Base-by-base conservation (phyloP, 2,797 vertebrate genomes). In the Propithecus deckenii region DNA sequence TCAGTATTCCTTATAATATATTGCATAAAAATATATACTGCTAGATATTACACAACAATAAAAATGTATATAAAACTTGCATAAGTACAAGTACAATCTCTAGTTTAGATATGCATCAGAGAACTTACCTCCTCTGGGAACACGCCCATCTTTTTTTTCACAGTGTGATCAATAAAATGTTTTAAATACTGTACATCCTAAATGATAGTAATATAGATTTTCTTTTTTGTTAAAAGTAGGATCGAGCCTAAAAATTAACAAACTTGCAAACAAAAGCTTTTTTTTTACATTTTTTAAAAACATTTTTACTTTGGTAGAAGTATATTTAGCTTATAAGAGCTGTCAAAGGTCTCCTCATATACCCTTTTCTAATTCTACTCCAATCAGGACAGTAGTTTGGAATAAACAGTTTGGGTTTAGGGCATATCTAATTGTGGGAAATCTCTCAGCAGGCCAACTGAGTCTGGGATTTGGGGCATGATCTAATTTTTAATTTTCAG, bases 401-500 rank as follows among this genome's bases (percentile, higher is more conserved):
- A 75, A 80, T 74, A 63, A 81, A 78, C 14, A 43, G 5, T 57
- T 89, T 14, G 48, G 30, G 30, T 57, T 94, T 85, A 61, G 55
- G n/a, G 30, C 11, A 18, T 50, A 91, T 25, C 38, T 79, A 86
- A 83, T 9, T 17, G 6, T 69, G 30, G 52, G 46, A 76, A 65
- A 15, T 76, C 65, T 95, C 59, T 59, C 76, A 28, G 32, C 0
- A 15, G 78, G 11, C 23, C 20, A 74, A 12, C 25, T 10, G 4
- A 86, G n/a, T 61, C 55, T 86, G 81, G 63, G 65, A 85, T 35
- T 71, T 85, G 30, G 48, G 23, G 13, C 15, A 50, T 7, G 57
- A 5, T 61, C 72, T 85, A 76, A 86, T 50, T 97, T 96, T 96
- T 91, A 78, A 91, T 95, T 98, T 95, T 74, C 57, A 94, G 72